Evolutionary conservation across 1,140 invertebrate genomes (phyloP), one percentile per base, ranked within the genome.

Genomic region (Wiebesia pumilae): DNA sequence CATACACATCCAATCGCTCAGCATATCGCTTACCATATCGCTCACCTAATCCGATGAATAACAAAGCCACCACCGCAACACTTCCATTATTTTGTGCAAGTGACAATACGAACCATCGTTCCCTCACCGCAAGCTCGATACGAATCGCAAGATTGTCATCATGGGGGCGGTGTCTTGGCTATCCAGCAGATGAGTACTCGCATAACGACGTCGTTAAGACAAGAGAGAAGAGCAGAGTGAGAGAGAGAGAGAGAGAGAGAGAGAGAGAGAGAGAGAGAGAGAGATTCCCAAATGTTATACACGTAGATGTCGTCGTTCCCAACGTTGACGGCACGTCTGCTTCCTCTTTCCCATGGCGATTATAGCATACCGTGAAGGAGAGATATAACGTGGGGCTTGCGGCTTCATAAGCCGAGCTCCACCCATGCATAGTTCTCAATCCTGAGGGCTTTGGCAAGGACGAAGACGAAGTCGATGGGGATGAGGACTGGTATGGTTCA

Each of bases 141-240:
- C 38, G 69, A 73, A 51, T 51, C 58, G 47, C 38, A 30, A 85
- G 77, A 85, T 85, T 85, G 84, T 62, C 65, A 81, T 81, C 51
- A 65, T 4, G 19, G 71, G 54, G 54, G 58, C 24, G 54, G 38
- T 27, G 65, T 43, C 78, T 54, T 47, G 84, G 78, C 84, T 33
- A 58, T 85, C 83, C 14, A 35, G 40, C 51, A 1, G 89, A 88
- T 6, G 16, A 47, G 40, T 27, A 19, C 47, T 30, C 47, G 77
- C 51, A 35, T 91, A 91, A 91, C 91, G 90, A 91, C 90, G 90
- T 91, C 91, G 90, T 91, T 92, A 90, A 33, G 73, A 33, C 30
- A 16, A 33, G 14, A 38, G 77, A 21, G 54, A 9, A 27, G 1
- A 27, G 2, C n/a, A 9, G 54, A 27, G 27, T 73, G 14, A 14